Evolutionary conservation across 1,140 invertebrate species (phyloP).

Genomic region (Stegodyphus mimosarum): DNA sequence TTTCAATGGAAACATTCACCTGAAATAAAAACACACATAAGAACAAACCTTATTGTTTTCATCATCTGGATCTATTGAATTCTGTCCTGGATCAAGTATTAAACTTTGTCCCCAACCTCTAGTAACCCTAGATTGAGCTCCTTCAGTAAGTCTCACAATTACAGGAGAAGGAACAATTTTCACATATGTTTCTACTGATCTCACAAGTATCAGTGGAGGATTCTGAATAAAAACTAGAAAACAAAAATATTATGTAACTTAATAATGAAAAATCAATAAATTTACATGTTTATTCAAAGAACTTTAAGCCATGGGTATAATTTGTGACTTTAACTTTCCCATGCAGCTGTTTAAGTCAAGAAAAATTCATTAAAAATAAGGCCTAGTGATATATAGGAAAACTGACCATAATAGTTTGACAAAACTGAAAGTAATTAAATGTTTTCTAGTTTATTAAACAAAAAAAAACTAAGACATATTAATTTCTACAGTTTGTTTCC

Average conservation of each 20-base stretch:
- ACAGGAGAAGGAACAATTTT: slow-evolving; percentile 64
- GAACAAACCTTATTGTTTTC: slow-evolving; percentile 62
- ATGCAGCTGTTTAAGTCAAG: too few relatives aligned
- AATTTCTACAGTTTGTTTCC: too few relatives aligned
- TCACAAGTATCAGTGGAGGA: slow-evolving; percentile 46
- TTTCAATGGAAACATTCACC: too few relatives aligned
- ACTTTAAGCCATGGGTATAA: not conserved
- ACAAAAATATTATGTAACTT: not conserved
- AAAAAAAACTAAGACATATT: too few relatives aligned
- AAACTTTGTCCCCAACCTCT: slow-evolving; percentile 64
- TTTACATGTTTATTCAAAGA: not conserved
- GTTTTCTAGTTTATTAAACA: too few relatives aligned
- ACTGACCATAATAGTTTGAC: too few relatives aligned
- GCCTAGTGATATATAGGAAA: too few relatives aligned
- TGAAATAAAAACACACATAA: too few relatives aligned
- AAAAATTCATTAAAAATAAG: too few relatives aligned
- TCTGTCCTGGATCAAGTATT: slow-evolving; percentile 61
- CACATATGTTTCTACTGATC: slow-evolving; percentile 61
- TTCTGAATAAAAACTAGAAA: slow-evolving; percentile 54
- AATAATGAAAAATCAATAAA: not conserved
- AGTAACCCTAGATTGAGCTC: slow-evolving; percentile 64
- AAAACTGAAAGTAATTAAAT: too few relatives aligned
- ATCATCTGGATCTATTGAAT: slow-evolving; percentile 65
- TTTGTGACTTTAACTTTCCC: too few relatives aligned
- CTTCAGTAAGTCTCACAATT: slow-evolving; percentile 63